These are phyloP conservation scores for Malurus cyaneus DNA, from an alignment of 2,113 vertebrate genomes.

Conservation along the genomic window DNA sequence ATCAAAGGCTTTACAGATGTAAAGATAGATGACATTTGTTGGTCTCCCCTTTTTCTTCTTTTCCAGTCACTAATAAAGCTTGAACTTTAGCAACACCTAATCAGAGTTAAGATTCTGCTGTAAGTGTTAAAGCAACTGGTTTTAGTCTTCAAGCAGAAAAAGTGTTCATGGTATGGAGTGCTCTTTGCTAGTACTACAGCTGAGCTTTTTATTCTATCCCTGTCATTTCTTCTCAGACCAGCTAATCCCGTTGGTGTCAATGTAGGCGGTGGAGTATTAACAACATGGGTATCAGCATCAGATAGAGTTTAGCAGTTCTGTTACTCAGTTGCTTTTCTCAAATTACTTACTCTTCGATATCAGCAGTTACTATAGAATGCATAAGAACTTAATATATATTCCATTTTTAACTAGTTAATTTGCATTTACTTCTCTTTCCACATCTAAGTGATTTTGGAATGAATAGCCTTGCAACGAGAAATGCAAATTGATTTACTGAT, in stretches of 20 bases:
- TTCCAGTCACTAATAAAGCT: neutral
- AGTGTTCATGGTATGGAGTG: neutral
- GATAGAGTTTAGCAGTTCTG: neutral
- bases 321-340: neutral
- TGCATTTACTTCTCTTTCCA: neutral
- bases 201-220: neutral
- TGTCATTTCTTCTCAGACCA: neutral
- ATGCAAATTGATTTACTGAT: neutral
- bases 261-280: neutral
- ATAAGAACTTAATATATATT: neutral
- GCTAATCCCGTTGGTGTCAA: neutral
- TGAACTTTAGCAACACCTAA: neutral
- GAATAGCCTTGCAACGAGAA: neutral
- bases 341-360: neutral
- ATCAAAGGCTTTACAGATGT: neutral
- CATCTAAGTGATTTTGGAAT: neutral
- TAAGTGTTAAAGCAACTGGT: neutral
- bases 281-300: neutral
- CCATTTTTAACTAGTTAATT: neutral
- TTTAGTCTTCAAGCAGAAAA: neutral
- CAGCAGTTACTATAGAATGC: neutral
- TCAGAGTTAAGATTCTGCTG: neutral
- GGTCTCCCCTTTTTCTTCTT: neutral
- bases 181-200: neutral
- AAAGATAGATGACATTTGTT: neutral